Evolutionary conservation across 2,888 invertebrate genomes (phyloP).

Genomic region (Acleris sparsana): DNA sequence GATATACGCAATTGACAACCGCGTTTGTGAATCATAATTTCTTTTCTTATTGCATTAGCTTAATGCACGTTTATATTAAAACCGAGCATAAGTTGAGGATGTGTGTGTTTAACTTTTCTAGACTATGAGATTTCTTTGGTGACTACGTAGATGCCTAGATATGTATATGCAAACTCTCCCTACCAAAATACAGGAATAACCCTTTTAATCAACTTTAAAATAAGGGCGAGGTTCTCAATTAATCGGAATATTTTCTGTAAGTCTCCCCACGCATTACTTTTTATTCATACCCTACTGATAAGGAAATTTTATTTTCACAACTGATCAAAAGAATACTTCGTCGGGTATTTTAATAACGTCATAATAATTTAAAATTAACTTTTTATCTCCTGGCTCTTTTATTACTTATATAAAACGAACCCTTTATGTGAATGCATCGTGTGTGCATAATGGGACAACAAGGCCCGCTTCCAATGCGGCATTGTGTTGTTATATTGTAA

Average conservation of each 20-base stretch:
- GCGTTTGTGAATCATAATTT: constrained; percentile 36
- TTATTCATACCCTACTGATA: not conserved
- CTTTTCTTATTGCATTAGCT: constrained; percentile 14
- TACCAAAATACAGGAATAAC: too few species aligned
- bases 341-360: not conserved
- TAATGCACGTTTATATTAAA: not conserved
- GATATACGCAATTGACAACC: constrained; percentile 51
- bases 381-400: not conserved
- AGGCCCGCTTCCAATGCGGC: constrained; percentile 24
- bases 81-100: too few species aligned
- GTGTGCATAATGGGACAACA: constrained; percentile 16
- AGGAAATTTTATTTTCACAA: too few species aligned
- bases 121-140: too few species aligned
- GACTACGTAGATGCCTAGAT: too few species aligned
- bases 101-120: too few species aligned
- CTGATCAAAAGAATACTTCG: too few species aligned
- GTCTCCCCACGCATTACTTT: too few species aligned
- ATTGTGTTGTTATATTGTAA: constrained; percentile 26
- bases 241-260: too few species aligned
- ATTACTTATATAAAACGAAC: not conserved
- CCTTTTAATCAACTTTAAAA: too few species aligned
- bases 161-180: too few species aligned
- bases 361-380: not conserved
- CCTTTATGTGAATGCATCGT: constrained; percentile 10
- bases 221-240: too few species aligned